These are phyloP conservation scores for Geotrypetes seraphini DNA, from an alignment of 2,797 vertebrate genomes.

Conservation along the genomic window DNA sequence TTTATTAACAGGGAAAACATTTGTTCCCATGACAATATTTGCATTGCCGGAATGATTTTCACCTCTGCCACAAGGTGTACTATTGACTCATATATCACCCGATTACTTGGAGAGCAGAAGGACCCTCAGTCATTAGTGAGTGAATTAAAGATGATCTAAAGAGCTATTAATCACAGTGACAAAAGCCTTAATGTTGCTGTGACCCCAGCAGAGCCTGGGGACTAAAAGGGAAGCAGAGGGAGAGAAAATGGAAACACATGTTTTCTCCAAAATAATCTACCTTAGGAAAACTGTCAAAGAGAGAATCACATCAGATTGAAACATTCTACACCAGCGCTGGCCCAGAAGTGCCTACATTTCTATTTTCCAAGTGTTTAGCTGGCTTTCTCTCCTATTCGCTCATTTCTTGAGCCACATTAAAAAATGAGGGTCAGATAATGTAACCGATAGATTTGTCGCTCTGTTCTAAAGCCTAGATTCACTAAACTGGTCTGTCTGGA, in stretches of 20 bases:
- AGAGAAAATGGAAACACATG: constrained; percentile 97
- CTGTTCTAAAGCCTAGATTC: too few species aligned
- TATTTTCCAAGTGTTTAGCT: constrained; percentile 13
- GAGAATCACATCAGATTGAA: constrained; percentile 52
- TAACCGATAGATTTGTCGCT: too few species aligned
- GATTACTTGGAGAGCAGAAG: constrained; percentile 94
- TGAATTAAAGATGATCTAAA: constrained; percentile 99
- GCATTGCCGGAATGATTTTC: constrained; percentile 95
- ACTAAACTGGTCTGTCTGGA: too few species aligned
- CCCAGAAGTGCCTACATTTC: constrained; percentile 11
- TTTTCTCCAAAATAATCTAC: constrained; percentile 96
- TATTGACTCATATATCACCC: constrained; percentile 95
- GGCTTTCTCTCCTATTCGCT: constrained; percentile 8
- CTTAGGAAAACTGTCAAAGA: constrained; percentile 78
- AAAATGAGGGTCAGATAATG: too few species aligned
- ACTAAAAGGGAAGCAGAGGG: constrained; percentile 74
- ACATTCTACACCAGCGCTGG: constrained; percentile 48
- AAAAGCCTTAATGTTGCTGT: constrained; percentile 98
- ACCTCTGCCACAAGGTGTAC: constrained; percentile 98
- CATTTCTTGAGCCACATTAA: too few species aligned
- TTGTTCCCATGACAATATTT: constrained; percentile 89
- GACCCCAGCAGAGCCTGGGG: constrained; percentile 86
- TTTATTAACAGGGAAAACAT: constrained; percentile 91
- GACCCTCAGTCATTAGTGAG: constrained; percentile 98
- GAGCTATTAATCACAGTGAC: constrained; percentile 99